phyloP scores from a whole-genome alignment of 2,113 vertebrate species.

The Ammodytes dubius region DNA sequence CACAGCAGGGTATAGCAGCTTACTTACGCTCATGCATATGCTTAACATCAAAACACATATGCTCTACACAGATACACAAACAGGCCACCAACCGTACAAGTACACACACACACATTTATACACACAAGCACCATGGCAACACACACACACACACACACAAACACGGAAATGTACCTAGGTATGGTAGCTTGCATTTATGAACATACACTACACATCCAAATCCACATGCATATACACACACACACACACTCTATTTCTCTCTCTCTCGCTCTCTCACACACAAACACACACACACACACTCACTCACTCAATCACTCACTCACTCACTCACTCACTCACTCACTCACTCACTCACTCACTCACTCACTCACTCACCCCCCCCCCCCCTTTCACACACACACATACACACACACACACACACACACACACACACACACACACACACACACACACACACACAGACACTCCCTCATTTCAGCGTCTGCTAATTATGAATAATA shows the following conservation, averaged over 20 bases:
- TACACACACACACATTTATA: neutral
- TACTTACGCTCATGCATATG: neutral
- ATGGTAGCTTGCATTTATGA: too few species aligned
- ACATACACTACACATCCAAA: too few species aligned
- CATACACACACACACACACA: neutral
- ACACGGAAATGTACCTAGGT: too few species aligned
- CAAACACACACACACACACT: neutral
- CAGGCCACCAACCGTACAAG: neutral
- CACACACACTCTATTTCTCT: too few species aligned
- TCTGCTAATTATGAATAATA: constrained; percentile 85
- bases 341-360: too few species aligned
- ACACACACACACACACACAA: neutral
- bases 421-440: constrained; percentile 19
- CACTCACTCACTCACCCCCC: too few species aligned
- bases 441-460: constrained; percentile 6
- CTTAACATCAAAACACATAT: neutral
- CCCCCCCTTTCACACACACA: constrained; percentile 12
- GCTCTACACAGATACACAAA: neutral
- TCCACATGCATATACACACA: too few species aligned
- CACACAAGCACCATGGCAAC: neutral
- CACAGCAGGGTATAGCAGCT: neutral
- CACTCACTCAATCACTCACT: too few species aligned
- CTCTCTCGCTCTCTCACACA: too few species aligned
- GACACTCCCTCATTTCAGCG: constrained; percentile 32
- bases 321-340: too few species aligned